Percentiles rank a stretch among this genome's conserved stretches.
phyloP scores from a whole-genome alignment of 1,140 invertebrate species.

The Temnothorax curvispinosus region DNA sequence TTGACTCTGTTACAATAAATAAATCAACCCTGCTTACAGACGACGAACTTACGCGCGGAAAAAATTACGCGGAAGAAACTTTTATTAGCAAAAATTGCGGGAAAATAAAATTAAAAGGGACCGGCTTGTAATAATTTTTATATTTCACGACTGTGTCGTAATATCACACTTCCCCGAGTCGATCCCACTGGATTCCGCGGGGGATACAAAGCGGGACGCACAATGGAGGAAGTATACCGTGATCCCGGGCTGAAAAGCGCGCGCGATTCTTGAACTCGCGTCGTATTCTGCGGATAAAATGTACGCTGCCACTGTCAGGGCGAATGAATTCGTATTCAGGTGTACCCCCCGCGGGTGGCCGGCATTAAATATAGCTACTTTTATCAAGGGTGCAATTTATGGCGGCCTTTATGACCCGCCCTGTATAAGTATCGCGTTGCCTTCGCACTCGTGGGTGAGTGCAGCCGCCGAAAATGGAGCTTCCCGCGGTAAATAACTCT shows the following conservation, averaged over 20 bases:
- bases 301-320: constrained; percentile 32
- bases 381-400: constrained; percentile 64
- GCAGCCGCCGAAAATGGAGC: constrained; percentile 33
- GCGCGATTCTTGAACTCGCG: constrained; percentile 27
- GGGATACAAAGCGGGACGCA: background rate
- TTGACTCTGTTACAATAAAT: background rate
- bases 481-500: constrained; percentile 64
- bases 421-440: constrained; percentile 50
- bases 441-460: constrained; percentile 18
- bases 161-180: background rate
- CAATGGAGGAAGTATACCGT: constrained; percentile 1
- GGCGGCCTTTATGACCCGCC: constrained; percentile 39
- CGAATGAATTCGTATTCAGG: constrained; percentile 52
- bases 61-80: background rate
- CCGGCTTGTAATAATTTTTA: constrained; percentile 13
- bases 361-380: constrained; percentile 49
- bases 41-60: background rate
- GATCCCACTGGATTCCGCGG: background rate
- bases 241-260: background rate
- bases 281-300: constrained; percentile 37
- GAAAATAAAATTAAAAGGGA: background rate
- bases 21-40: background rate
- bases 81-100: background rate
- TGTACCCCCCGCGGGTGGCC: constrained; percentile 15
- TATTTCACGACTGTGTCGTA: background rate